Conservation (phyloP, 2,113 vertebrate genomes). For the Ursus arctos region DNA sequence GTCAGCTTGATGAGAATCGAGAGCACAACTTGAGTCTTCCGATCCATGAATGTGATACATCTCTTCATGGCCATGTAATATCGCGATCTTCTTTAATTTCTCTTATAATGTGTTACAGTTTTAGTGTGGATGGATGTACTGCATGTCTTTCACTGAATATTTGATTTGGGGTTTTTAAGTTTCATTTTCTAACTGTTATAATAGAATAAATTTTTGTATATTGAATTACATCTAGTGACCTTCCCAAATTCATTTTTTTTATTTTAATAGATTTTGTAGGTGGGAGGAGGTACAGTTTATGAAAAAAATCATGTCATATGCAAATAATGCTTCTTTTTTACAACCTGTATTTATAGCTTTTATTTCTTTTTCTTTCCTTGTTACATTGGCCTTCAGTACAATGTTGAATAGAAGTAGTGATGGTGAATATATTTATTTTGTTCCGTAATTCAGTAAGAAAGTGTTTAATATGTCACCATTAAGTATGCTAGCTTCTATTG, state of each 20-base stretch:
- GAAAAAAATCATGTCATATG: neutral
- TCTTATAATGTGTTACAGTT: neutral
- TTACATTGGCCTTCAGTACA: neutral
- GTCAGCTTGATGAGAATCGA: neutral
- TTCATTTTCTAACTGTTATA: neutral
- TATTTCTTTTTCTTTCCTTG: constrained; percentile 6
- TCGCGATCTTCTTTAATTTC: neutral
- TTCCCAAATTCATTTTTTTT: neutral
- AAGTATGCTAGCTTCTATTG: neutral
- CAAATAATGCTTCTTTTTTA: neutral
- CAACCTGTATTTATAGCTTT: neutral
- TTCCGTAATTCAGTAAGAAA: neutral
- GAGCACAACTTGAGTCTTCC: neutral
- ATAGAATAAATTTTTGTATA: neutral
- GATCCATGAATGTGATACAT: neutral
- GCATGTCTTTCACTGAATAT: neutral
- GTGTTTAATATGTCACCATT: neutral
- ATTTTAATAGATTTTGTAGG: neutral
- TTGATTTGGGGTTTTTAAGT: neutral
- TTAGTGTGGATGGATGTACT: neutral
- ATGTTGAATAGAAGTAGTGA: neutral
- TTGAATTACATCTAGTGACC: neutral
- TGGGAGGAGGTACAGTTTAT: neutral
- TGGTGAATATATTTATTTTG: neutral
- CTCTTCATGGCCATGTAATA: neutral